Conservation (phyloP, 2,888 invertebrate genomes). For the Eilema depressum region DNA sequence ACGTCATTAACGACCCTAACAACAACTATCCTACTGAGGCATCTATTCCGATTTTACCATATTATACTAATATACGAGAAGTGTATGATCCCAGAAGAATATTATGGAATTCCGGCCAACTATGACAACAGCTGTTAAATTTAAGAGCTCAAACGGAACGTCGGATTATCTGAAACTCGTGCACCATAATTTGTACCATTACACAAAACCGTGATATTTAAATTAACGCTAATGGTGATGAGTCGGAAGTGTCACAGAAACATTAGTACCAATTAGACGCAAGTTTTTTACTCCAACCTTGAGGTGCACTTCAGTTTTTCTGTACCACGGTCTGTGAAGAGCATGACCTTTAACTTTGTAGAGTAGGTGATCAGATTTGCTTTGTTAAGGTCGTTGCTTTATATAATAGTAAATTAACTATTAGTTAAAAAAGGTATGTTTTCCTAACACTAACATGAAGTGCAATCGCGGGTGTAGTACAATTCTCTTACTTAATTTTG, state of each 20-base stretch:
- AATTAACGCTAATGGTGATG: constrained; percentile 7
- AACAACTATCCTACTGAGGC: too few relatives aligned
- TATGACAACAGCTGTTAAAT: too few relatives aligned
- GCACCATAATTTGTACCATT: neutral
- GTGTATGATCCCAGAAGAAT: neutral
- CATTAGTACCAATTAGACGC: constrained; percentile 5
- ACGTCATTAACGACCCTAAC: too few relatives aligned
- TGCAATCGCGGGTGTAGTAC: too few relatives aligned
- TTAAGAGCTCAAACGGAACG: neutral
- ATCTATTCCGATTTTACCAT: too few relatives aligned
- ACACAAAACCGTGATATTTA: constrained; percentile 6
- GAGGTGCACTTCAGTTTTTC: constrained; percentile 28
- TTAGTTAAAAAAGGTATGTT: too few relatives aligned
- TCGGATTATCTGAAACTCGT: neutral
- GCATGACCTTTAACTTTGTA: constrained; percentile 27
- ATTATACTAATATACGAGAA: too few relatives aligned
- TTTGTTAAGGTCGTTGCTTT: constrained; percentile 5
- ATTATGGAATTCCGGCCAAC: too few relatives aligned
- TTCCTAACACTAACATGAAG: too few relatives aligned
- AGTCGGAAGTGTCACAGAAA: constrained; percentile 14
- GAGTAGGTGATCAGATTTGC: constrained; percentile 3
- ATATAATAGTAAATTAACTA: neutral
- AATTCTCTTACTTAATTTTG: too few relatives aligned
- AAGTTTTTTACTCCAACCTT: constrained; percentile 29
- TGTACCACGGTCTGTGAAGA: constrained; percentile 16